Percentiles rank a stretch among this genome's conserved stretches.
Conservation (phyloP, 2,888 invertebrate genomes). For the Lypha dubia region DNA sequence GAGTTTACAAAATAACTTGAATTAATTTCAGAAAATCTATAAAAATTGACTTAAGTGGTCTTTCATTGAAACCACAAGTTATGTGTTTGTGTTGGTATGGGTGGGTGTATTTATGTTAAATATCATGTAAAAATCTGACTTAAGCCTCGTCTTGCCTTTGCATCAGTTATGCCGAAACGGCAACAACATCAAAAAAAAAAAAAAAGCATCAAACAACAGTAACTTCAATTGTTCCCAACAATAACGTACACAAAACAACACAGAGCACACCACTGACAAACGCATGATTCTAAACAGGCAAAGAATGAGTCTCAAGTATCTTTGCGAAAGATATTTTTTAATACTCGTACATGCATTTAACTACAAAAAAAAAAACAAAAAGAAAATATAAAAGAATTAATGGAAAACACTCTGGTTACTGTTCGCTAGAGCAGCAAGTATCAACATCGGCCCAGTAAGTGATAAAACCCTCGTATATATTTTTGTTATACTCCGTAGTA, state of each 20-base stretch:
- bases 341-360: conserved; percentile 43
- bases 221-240: conserved; percentile 43
- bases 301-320: conserved; percentile 62
- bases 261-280: conserved; percentile 11
- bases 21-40: too few relatives aligned
- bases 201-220: conserved; percentile 46
- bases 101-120: conserved; percentile 41
- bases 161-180: conserved; percentile 48
- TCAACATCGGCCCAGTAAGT: conserved; percentile 52
- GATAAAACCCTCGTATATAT: conserved; percentile 51
- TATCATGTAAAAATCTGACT: conserved; percentile 64
- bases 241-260: conserved; percentile 25
- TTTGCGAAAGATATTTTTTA: conserved; percentile 69
- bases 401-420: conserved; percentile 25
- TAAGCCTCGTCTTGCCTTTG: conserved; percentile 66
- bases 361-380: conserved; percentile 3
- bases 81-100: not conserved
- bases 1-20: too few relatives aligned
- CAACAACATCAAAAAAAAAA: conserved; percentile 37
- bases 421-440: conserved; percentile 21
- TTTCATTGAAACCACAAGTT: too few relatives aligned
- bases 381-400: not conserved
- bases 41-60: not conserved
- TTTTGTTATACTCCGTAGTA: not conserved
- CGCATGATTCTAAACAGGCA: conserved; percentile 4